Evolutionary conservation across 2,113 vertebrate genomes (phyloP), one percentile per base, ranked within the genome.

Genomic region (Pseudorectes ferrugineus): DNA sequence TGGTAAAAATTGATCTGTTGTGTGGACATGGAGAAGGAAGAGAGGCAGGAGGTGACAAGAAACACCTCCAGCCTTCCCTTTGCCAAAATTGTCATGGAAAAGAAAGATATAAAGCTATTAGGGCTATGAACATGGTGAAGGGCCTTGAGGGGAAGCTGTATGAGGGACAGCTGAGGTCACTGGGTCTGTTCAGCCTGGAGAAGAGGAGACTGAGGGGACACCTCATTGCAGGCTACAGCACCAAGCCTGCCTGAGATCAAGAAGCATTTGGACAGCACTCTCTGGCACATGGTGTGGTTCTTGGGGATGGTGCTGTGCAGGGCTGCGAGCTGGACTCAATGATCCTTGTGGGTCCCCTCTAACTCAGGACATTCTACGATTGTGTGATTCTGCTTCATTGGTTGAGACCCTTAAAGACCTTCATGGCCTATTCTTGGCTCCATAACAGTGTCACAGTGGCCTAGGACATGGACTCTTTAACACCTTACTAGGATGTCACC

Each of bases 311-410:
- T 45, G 18, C 63, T 61, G 2, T 67, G 33, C 19, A 3, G 3
- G 54, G 21, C 46, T 45, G 40, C 11, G 14, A 67, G 29, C 0
- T 59, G 61, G 19, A n/a, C 23, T 52, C 1, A 0, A 13, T 42
- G 17, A 12, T 67, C n/a, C 54, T 40, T 48, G 21, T 42, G 54
- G 11, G 6, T 31, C 10, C 38, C 25, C 36, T 82, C n/a, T 35
- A 46, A 1, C 17, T 40, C 29, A 82, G 62, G 46, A 5, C 17
- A 23, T 54, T 68, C 46, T 54, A 1, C 26, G 25, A 52, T 3
- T 59, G 23, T 45, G 13, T 59, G 63, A 33, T 70, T 68, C 46
- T 93, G 8, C n/a, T 70, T 42, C 19, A 4, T 29, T 62, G 31
- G 6, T 38, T 43, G 65, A 84, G 35, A 77, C n/a, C 31, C 12